Evolutionary conservation across 1,140 invertebrate genomes (phyloP), one percentile per base, ranked within the genome.

Genomic region (Drosophila seguyi): DNA sequence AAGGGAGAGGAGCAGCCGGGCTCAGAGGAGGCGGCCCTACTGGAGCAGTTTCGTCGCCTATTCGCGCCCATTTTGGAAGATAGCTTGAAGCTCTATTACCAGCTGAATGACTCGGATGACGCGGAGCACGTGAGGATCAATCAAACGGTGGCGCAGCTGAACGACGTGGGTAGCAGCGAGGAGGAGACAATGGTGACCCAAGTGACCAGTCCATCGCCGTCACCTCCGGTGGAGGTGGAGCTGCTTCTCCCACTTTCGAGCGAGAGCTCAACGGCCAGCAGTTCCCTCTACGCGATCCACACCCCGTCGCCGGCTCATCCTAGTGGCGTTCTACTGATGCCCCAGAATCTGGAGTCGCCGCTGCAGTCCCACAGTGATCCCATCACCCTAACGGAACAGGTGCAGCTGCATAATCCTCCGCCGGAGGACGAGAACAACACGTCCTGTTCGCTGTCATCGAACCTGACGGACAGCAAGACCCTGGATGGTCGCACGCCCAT

Each of bases 391-490:
- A 90, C 91, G 7, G 91, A 86, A 57, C 75, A 79, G 22, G 87
- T 92, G 50, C 87, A 92, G 66, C 62, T 91, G 25, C 87, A 91
- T 56, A 65, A 60, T 45, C 85, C 81, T 3, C 85, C 85, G 2
- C 57, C 78, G 57, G 77, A 82, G 34, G 83, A 81, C 4, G 83
- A 82, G 41, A 92, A 92, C 71, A 91, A 92, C 67, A 92, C 91
- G 16, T 92, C 87, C 39, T 92, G 90, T 57, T 92, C 91, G 1
- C 58, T 92, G 44, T 92, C 91, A 16, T 92, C 91, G 25, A 91
- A 91, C n/a, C 72, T 92, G 62, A 92, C 91, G 16, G 90, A 91
- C 44, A 92, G 91, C 75, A 92, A 92, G 58, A 92, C 91, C 11
- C 58, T 92, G 31, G 91, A 92, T 75, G 84, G 77, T n/a, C 86